Percentiles rank a stretch among this genome's conserved stretches.
Conservation (phyloP, 2,113 vertebrate genomes). For the Tautogolabrus adspersus region DNA sequence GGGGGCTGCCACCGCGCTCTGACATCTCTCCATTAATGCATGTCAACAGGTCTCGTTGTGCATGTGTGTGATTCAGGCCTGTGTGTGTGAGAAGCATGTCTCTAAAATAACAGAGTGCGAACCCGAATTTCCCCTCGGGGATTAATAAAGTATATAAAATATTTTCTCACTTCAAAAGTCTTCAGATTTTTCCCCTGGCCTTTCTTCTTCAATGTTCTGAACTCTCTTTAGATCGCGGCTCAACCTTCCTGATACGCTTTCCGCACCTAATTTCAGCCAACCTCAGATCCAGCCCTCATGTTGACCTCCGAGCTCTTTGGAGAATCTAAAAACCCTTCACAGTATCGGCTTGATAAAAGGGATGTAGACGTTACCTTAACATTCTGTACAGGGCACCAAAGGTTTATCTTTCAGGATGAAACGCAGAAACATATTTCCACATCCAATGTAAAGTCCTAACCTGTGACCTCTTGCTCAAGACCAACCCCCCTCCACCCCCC, state of each 20-base stretch:
- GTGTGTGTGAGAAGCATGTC: constrained; percentile 73
- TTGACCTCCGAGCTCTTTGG: constrained; percentile 51
- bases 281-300: constrained; percentile 43
- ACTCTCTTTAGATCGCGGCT: constrained; percentile 65
- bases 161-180: constrained; percentile 78
- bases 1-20: too few relatives aligned
- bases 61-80: too few relatives aligned
- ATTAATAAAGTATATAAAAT: too few relatives aligned
- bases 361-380: constrained; percentile 5
- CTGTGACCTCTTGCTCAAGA: not conserved
- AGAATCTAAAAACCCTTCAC: constrained; percentile 32
- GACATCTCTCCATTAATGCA: too few relatives aligned
- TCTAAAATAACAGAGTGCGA: constrained; percentile 72
- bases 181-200: constrained; percentile 68
- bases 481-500: not conserved
- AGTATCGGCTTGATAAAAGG: constrained; percentile 31
- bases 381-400: constrained; percentile 20
- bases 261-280: constrained; percentile 57
- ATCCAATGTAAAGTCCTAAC: not conserved
- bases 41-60: too few relatives aligned
- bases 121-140: too few relatives aligned
- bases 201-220: constrained; percentile 71
- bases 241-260: constrained; percentile 61
- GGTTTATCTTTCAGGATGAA: not conserved
- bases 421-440: not conserved